Evolutionary conservation across 2,888 invertebrate genomes (phyloP), one percentile per base, ranked within the genome.

Genomic region (Erynnis tages): DNA sequence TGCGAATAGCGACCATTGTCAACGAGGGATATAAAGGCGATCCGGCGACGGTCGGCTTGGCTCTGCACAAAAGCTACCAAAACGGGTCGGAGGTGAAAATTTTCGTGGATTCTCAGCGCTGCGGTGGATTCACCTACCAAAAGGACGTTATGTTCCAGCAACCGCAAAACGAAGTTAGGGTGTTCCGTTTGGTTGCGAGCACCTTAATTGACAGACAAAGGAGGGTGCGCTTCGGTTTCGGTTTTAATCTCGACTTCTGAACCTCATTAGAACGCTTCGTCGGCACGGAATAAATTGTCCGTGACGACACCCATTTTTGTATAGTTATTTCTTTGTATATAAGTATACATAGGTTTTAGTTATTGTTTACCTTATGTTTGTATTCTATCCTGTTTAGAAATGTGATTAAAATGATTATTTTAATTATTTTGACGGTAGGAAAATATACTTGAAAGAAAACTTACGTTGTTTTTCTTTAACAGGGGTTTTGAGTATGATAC

Each of bases 281-380:
- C 43, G 14, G 17, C 25, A 40, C 11, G 40, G 37, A 37, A 27
- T 34, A 16, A 34, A 34, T 16, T 34, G 34, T 34, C 16, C 16
- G 16, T n/a, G 7, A n/a, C n/a, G n/a, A n/a, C n/a, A n/a, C 6
- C 50, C 19, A 23, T 70, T 80, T 82, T 84, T 84, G 68, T 87
- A 85, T 74, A 73, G 69, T 65, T 85, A 80, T 84, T 76, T 73
- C 56, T 86, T 87, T 88, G 82, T 88, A 84, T 79, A 79, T 88
- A 88, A 88, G 88, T 88, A 87, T 88, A 88, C 88, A 88, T 88
- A 87, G 77, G 72, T 87, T 88, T 87, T 85, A 87, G 78, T 75
- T 79, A 81, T 66, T 70, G 70, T 67, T 86, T 87, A 79, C 72
- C 66, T 72, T 78, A 65, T 60, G 59, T 66, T 66, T 71, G 65